These are phyloP conservation scores for Patella caerulea DNA, from an alignment of 2,888 invertebrate genomes.

Conservation along the genomic window DNA sequence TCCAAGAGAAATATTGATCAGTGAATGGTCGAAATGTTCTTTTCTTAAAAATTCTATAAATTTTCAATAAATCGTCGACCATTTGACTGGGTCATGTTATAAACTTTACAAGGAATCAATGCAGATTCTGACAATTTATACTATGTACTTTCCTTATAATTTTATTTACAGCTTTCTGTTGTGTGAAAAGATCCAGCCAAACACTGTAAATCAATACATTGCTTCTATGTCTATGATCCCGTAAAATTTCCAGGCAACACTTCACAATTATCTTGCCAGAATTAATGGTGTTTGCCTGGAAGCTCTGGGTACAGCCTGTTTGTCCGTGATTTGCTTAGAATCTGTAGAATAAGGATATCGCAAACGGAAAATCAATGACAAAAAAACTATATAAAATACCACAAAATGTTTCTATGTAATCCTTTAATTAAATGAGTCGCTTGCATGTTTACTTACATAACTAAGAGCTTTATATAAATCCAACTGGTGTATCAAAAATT, in stretches of 20 bases:
- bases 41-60: too few relatives aligned
- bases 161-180: too few relatives aligned
- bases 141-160: too few relatives aligned
- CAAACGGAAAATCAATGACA: not conserved
- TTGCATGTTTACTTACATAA: slow-evolving; percentile 55
- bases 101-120: too few relatives aligned
- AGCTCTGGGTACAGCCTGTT: not conserved
- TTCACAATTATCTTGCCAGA: not conserved
- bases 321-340: slow-evolving; percentile 8
- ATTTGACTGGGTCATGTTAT: too few relatives aligned
- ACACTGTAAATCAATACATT: not conserved
- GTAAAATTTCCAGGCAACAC: slow-evolving; percentile 1
- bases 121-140: too few relatives aligned
- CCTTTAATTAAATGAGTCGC: too few relatives aligned
- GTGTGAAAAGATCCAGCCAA: too few relatives aligned
- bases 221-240: not conserved
- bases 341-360: not conserved
- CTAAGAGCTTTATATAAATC: slow-evolving; percentile 69
- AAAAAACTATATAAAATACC: not conserved
- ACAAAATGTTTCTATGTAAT: too few relatives aligned
- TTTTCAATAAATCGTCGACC: too few relatives aligned
- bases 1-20: too few relatives aligned
- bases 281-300: not conserved
- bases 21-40: too few relatives aligned
- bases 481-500: slow-evolving; percentile 69